phyloP scores from a whole-genome alignment of 2,113 vertebrate species.

The Elephas maximus region DNA sequence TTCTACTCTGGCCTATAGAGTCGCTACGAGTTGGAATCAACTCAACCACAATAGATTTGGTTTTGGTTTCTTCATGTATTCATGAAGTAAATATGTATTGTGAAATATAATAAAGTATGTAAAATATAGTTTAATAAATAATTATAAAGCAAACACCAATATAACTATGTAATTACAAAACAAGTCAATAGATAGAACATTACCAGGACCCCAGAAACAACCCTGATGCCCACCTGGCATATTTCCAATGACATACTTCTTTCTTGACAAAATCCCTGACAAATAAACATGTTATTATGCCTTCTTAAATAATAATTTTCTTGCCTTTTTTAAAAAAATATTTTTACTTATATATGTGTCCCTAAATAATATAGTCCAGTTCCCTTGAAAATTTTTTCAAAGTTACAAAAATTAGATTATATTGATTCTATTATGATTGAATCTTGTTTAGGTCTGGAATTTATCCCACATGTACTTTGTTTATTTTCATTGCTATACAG shows the following conservation, averaged over 20 bases:
- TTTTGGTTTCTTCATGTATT: too few relatives aligned
- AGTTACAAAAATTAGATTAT: neutral
- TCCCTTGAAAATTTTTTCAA: neutral
- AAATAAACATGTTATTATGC: neutral
- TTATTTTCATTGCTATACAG: neutral
- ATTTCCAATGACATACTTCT: neutral
- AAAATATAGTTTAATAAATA: neutral
- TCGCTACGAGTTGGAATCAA: too few relatives aligned
- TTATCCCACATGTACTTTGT: neutral
- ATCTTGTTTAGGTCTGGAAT: neutral
- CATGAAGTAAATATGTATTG: neutral
- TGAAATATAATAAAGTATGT: neutral
- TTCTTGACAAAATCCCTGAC: neutral
- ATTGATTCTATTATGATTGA: neutral
- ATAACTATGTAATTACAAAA: neutral
- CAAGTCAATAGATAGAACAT: neutral
- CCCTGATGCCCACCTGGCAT: accelerated
- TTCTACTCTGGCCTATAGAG: too few relatives aligned
- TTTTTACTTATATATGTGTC: neutral
- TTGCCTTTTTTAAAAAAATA: neutral
- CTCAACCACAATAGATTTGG: too few relatives aligned
- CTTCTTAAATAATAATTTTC: neutral
- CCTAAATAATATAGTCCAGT: neutral
- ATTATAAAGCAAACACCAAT: neutral
- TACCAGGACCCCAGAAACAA: neutral